Evolutionary conservation across 2,797 vertebrate species (phyloP), one percentile per base, ranked within the genome.

Genomic region (Enteromius argenteus): DNA sequence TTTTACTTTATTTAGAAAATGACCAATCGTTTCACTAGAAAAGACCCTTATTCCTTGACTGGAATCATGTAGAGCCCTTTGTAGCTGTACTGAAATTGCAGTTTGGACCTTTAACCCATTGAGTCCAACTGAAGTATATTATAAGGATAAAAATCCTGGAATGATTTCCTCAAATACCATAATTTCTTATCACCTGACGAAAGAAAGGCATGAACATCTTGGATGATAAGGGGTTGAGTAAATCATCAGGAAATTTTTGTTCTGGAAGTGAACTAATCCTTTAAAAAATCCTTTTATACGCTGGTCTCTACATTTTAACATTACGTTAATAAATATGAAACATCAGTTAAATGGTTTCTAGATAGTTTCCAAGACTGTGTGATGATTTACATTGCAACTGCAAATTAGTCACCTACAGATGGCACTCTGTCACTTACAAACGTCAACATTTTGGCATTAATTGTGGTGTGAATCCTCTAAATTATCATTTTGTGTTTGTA

Each of bases 341-440:
- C 42, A n/a, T 56, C 37, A 35, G 62, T 64, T 64, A 32, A 42
- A 69, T 2, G 1, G 13, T 44, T 9, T 46, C 7, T 71, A 71
- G 23, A 53, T 53, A 21, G 49, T 53, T 53, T 53, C 17, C 17
- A 53, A 53, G 17, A 53, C 51, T 53, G 17, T 53, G 17, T 53
- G 7, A 53, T 53, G 19, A 53, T 53, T 53, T 56, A 56, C 53
- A n/a, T n/a, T 56, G 21, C 21, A 56, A 56, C 53, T 56, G 21
- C 8, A 56, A 56, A n/a, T n/a, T 56, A n/a, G 19, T 56, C 51
- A 56, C 19, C 17, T 21, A 46, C 37, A 78, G 76, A 79, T 66
- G 60, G 10, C 17, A 46, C 46, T 3, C 10, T 14, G 76, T 35
- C 60, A 79, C 27, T 60, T 44, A 78, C 56, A 39, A 35, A 9